Conservation (phyloP, 2,888 invertebrate species). For the Synergus japonicus region DNA sequence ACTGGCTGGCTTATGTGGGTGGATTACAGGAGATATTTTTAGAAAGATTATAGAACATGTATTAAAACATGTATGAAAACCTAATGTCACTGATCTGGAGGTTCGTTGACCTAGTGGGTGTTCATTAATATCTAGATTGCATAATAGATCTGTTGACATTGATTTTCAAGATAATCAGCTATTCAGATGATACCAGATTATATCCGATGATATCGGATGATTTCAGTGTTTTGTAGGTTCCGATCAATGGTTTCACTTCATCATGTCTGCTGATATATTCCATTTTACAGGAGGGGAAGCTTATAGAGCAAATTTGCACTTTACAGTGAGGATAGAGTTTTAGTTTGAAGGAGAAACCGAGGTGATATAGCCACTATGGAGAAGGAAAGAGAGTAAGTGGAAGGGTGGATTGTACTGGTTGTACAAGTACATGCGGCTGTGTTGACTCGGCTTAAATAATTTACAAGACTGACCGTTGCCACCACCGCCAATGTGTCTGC, state of each 20-base stretch:
- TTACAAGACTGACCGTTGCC: slow-evolving; percentile 56
- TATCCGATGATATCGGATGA: too few species aligned
- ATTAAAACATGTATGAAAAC: not conserved
- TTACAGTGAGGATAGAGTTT: not conserved
- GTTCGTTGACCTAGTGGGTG: too few species aligned
- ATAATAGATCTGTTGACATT: too few species aligned
- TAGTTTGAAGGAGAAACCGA: slow-evolving; percentile 24
- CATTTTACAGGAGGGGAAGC: not conserved
- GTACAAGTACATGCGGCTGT: slow-evolving; percentile 45
- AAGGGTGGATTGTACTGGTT: slow-evolving; percentile 33
- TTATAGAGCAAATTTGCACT: slow-evolving; percentile 6
- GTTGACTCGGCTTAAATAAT: slow-evolving; percentile 60
- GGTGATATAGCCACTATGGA: slow-evolving; percentile 27
- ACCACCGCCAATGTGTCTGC: slow-evolving; percentile 55
- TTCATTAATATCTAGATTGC: too few species aligned
- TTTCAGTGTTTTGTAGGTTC: not conserved
- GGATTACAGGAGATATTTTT: too few species aligned
- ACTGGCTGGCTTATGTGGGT: not conserved
- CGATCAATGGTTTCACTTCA: not conserved
- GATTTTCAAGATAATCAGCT: too few species aligned
- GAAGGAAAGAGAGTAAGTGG: slow-evolving; percentile 1
- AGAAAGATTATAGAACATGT: not conserved
- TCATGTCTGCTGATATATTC: not conserved
- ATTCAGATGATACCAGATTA: too few species aligned
- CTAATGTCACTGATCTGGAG: not conserved